Conservation (phyloP, 2,888 invertebrate genomes). For the Lithosia quadra region DNA sequence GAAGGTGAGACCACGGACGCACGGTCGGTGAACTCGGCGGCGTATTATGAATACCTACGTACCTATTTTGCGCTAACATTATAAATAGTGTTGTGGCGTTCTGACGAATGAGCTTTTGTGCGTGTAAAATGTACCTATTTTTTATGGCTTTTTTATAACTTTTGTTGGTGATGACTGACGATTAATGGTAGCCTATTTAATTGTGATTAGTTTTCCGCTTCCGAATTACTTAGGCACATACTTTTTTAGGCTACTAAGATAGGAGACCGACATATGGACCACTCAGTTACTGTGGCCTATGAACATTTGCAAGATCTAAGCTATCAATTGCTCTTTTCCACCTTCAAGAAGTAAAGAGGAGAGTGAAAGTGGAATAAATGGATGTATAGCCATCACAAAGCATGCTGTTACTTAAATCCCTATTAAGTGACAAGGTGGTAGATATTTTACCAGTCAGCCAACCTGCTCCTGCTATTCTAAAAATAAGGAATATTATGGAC, state of each 20-base stretch:
- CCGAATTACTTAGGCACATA: background rate
- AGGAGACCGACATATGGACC: background rate
- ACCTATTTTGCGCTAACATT: constrained; percentile 69
- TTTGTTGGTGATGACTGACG: constrained; percentile 3
- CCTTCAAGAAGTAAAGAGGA: background rate
- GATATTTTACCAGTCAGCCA: too few species aligned
- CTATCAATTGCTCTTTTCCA: background rate
- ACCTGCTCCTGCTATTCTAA: background rate
- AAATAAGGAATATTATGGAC: too few species aligned
- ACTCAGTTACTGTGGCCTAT: background rate
- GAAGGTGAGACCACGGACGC: constrained; percentile 82
- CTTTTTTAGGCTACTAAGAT: background rate
- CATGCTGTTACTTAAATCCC: too few species aligned
- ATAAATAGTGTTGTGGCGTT: constrained; percentile 61
- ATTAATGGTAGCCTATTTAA: constrained; percentile 4
- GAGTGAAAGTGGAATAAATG: background rate
- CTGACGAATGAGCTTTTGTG: constrained; percentile 59
- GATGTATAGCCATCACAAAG: background rate
- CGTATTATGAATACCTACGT: constrained; percentile 66
- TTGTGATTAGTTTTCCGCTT: background rate
- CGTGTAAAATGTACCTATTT: constrained; percentile 31
- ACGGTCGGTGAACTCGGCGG: constrained; percentile 78
- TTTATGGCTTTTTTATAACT: constrained; percentile 29
- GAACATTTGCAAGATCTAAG: background rate
- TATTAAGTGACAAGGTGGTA: too few species aligned